Percentiles rank a stretch among this genome's conserved stretches.
These are phyloP conservation scores for Raja brachyura DNA, from an alignment of 2,113 vertebrate species.

Conservation along the genomic window DNA sequence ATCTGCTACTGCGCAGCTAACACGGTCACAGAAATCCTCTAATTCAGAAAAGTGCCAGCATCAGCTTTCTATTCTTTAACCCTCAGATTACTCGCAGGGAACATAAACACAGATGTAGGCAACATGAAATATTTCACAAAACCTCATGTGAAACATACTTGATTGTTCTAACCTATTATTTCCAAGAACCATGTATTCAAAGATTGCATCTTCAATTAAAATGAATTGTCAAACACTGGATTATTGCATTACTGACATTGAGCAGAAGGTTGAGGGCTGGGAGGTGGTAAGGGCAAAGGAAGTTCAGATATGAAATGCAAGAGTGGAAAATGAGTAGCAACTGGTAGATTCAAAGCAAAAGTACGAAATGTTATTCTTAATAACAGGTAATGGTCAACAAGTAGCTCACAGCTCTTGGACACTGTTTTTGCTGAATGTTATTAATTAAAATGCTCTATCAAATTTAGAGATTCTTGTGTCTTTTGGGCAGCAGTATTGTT, in stretches of 20 bases:
- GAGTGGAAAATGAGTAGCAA: too few species aligned
- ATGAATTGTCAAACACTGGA: background rate
- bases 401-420: too few species aligned
- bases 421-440: too few species aligned
- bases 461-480: background rate
- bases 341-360: too few species aligned
- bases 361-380: too few species aligned
- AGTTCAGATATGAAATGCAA: background rate
- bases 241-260: too few species aligned
- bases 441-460: background rate
- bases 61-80: slow-evolving; percentile 23
- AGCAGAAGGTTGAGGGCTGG: background rate
- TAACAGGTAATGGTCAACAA: too few species aligned
- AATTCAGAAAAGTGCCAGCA: slow-evolving; percentile 16
- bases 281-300: background rate
- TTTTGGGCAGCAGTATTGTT: background rate
- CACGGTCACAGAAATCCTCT: slow-evolving; percentile 17
- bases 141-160: background rate
- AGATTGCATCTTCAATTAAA: background rate
- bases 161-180: background rate
- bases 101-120: too few species aligned
- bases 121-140: too few species aligned
- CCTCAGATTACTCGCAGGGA: background rate
- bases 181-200: too few species aligned
- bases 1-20: background rate